Percentiles rank a stretch among this genome's conserved stretches.
Evolutionary conservation across 2,797 vertebrate species (phyloP).

Genomic region (Hippocampus kuda): DNA sequence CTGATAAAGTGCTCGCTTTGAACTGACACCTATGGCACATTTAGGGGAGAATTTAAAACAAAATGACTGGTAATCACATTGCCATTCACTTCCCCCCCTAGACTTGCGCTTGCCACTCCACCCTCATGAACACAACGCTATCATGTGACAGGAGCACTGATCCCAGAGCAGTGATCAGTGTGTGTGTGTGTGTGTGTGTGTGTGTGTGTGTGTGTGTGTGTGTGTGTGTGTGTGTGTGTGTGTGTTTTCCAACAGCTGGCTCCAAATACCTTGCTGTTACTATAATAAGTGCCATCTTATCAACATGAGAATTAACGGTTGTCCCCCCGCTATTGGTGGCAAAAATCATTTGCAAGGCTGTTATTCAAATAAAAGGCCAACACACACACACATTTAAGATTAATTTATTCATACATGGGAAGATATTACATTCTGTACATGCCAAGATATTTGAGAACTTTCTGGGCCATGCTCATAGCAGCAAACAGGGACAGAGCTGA

Average conservation of each 20-base stretch:
- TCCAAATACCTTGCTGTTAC: constrained; percentile 32
- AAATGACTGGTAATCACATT: background rate
- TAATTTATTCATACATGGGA: background rate
- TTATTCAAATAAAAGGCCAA: constrained; percentile 1
- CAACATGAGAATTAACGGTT: constrained; percentile 23
- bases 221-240: constrained; percentile 29
- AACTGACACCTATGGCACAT: background rate
- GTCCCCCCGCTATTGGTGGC: background rate
- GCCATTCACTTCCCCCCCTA: background rate
- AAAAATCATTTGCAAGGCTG: background rate
- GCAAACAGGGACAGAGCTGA: too few relatives aligned
- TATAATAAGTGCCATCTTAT: constrained; percentile 36
- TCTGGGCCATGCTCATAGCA: too few relatives aligned
- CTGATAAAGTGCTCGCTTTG: background rate
- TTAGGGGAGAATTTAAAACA: background rate
- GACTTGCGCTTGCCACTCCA: constrained; percentile 4
- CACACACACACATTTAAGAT: background rate
- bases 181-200: constrained; percentile 33
- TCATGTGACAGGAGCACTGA: constrained; percentile 33
- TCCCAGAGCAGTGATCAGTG: constrained; percentile 26
- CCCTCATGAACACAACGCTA: constrained; percentile 19
- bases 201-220: constrained; percentile 29
- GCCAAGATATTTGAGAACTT: too few relatives aligned
- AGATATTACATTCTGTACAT: too few relatives aligned
- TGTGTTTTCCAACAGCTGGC: constrained; percentile 53